A percentile compares a stretch with the other conserved stretches of the same genome.
phyloP scores from a whole-genome alignment of 1,140 invertebrate genomes.

The Leptopilina clavipes region DNA sequence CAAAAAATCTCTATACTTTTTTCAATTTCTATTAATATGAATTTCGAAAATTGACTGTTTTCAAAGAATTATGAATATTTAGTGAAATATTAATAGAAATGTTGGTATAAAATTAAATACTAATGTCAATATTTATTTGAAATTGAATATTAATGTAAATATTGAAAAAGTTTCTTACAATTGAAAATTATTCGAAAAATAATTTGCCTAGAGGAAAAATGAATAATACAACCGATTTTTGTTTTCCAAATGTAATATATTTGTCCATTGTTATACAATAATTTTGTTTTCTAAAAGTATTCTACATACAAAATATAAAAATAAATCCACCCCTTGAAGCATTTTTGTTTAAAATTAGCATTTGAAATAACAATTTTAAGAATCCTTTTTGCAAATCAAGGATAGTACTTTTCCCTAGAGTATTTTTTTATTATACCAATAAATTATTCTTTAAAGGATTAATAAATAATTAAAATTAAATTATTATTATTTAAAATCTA shows the following conservation, averaged over 20 bases:
- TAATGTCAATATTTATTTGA: too few species aligned
- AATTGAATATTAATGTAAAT: too few species aligned
- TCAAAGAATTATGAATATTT: too few species aligned
- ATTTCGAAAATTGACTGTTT: too few species aligned
- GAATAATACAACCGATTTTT: neutral
- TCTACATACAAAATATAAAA: constrained; percentile 28
- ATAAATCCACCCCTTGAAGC: neutral
- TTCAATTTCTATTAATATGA: too few species aligned
- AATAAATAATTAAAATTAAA: neutral
- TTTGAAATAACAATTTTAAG: too few species aligned
- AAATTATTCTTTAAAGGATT: too few species aligned
- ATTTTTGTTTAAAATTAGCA: neutral
- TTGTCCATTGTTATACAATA: neutral
- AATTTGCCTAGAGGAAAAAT: constrained; percentile 22
- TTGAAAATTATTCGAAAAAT: neutral
- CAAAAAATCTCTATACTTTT: neutral
- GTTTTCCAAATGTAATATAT: neutral
- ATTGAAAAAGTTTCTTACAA: too few species aligned
- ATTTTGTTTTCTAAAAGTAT: neutral
- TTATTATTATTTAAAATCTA: neutral
- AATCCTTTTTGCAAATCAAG: too few species aligned
- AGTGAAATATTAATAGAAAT: too few species aligned
- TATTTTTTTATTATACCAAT: too few species aligned
- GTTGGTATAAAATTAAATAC: neutral
- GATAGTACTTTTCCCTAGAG: too few species aligned